Evolutionary conservation across 2,797 vertebrate species (phyloP).

Genomic region (Spizella passerina): DNA sequence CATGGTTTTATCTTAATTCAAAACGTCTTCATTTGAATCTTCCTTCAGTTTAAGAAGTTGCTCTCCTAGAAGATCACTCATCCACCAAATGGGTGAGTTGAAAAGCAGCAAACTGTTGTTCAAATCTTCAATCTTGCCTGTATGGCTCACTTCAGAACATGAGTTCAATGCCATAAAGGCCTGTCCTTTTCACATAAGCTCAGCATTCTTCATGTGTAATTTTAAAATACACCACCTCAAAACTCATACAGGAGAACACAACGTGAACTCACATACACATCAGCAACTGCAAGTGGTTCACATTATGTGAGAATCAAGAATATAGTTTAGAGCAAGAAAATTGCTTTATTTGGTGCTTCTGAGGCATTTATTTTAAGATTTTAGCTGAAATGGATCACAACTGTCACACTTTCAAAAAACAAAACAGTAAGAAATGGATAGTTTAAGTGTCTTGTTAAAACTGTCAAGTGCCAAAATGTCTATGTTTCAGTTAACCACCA

Average conservation of each 20-base stretch:
- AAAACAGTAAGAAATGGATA: background rate
- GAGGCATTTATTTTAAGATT: background rate
- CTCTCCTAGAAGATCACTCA: background rate
- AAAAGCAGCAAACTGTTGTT: background rate
- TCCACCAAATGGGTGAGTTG: fast-evolving
- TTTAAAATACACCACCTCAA: background rate
- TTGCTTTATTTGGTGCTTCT: background rate
- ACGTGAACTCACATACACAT: background rate
- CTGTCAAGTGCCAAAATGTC: background rate
- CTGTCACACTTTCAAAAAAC: background rate
- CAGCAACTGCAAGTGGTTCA: background rate
- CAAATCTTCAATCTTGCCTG: background rate
- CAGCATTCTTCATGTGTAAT: background rate
- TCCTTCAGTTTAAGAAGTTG: background rate
- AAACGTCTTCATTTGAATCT: background rate
- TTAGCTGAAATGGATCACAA: background rate
- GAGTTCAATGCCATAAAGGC: background rate
- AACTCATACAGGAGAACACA: background rate
- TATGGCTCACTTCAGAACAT: background rate
- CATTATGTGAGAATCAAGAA: background rate
- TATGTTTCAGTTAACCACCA: background rate
- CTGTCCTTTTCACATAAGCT: background rate
- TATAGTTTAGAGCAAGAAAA: background rate
- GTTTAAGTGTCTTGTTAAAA: background rate
- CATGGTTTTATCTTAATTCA: background rate